Percentiles rank a stretch among this genome's conserved stretches.
Evolutionary conservation across 2,888 invertebrate species (phyloP).

Genomic region (Entomobrya proxima): DNA sequence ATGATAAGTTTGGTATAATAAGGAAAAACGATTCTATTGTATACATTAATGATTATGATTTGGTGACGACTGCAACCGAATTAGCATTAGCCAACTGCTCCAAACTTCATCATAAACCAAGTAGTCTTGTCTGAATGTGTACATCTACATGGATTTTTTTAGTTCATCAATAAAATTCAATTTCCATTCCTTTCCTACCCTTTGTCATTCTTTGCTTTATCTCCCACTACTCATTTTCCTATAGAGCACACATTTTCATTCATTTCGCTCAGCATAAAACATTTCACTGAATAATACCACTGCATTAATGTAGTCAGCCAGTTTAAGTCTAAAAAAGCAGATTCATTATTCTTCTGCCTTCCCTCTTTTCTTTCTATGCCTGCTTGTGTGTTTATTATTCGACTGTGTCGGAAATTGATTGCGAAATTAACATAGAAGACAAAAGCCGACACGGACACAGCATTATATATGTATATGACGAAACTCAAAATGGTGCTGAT

Average conservation of each 20-base stretch:
- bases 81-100: conserved; percentile 68
- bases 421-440: conserved; percentile 73
- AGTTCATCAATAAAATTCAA: conserved; percentile 72
- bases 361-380: background rate
- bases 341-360: conserved; percentile 45
- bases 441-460: conserved; percentile 61
- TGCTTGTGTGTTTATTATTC: conserved; percentile 67
- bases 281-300: conserved; percentile 34
- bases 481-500: background rate
- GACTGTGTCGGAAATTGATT: conserved; percentile 71
- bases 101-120: background rate
- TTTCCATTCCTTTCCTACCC: conserved; percentile 67
- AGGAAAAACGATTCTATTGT: conserved; percentile 22
- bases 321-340: conserved; percentile 42
- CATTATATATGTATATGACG: conserved; percentile 29
- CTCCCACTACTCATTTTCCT: conserved; percentile 23
- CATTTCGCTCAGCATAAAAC: background rate
- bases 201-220: conserved; percentile 46
- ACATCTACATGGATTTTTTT: conserved; percentile 59
- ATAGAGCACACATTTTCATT: background rate
- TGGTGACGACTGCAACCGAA: conserved; percentile 38
- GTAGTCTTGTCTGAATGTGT: background rate
- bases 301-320: conserved; percentile 41
- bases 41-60: background rate
- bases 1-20: conserved; percentile 21